phyloP scores from a whole-genome alignment of 2,888 invertebrate species.

The Abrostola triplasia region DNA sequence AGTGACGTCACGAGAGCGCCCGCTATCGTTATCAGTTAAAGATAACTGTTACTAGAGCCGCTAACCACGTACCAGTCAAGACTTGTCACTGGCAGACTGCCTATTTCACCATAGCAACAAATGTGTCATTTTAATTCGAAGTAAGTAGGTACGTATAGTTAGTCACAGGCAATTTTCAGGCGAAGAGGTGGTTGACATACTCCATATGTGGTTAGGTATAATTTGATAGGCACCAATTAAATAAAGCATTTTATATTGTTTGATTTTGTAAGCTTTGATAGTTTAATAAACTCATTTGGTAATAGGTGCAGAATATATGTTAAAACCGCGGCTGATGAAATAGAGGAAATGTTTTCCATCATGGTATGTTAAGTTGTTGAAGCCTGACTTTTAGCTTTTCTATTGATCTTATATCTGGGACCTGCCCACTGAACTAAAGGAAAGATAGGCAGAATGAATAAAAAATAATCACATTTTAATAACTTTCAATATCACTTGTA shows the following conservation, averaged over 20 bases:
- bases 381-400: too few species aligned
- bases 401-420: too few species aligned
- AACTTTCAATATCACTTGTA: too few species aligned
- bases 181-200: constrained; percentile 7
- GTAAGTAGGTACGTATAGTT: constrained; percentile 7
- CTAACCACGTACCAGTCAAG: constrained; percentile 2
- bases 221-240: not conserved
- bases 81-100: constrained; percentile 31
- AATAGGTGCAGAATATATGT: too few species aligned
- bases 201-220: not conserved
- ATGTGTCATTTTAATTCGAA: constrained; percentile 24
- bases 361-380: too few species aligned
- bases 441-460: too few species aligned
- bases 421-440: too few species aligned
- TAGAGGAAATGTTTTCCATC: too few species aligned
- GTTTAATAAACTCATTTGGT: too few species aligned
- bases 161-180: constrained; percentile 22
- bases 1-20: not conserved
- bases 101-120: constrained; percentile 29
- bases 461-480: too few species aligned
- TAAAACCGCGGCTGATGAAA: too few species aligned
- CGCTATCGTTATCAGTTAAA: not conserved
- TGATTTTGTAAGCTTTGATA: not conserved
- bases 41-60: not conserved
- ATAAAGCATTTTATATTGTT: not conserved